Evolutionary conservation across 30 jellyfish, hydroid and myxozoan genomes (phyloP), one percentile per base, ranked within the genome.

Genomic region (Turritopsis rubra): DNA sequence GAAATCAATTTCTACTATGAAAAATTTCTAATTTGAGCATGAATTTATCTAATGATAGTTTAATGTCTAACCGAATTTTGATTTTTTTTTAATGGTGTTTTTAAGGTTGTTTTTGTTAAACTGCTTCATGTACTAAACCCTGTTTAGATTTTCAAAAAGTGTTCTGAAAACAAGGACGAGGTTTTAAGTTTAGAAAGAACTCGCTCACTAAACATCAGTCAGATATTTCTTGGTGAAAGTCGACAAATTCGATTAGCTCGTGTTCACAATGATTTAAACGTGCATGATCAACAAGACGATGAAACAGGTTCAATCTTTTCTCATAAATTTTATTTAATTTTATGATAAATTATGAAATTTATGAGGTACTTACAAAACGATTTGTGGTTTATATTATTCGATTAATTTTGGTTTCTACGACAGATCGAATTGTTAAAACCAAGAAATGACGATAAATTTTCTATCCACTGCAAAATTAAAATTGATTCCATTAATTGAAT

Each of bases 221-320:
- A 83, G 23, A 78, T 94, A 0, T 82, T 94, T 75, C 52, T 75
- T 20, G 97, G 99, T 29, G 99, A 94, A 84, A 86, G 82, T 52
- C 89, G 97, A 26, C 99, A 97, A 0, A 79, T 88, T 1, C 90
- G 96, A 30, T 70, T 94, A 53, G 91, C 96, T 28, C 75, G 99
- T 26, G 99, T 94, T 25, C 96, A 94, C 27, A 96, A 94, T 73
- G 99, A 88, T 82, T 65, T 82, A 84, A 54, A 52, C 22, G 26
- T 75, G 22, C 23, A 68, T 22, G 77, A 68, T 8, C 77, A 23
- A 68, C 77, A 68, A n/a, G 77, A 27, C 0, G 60, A 41, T 41
- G 60, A 41, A 41, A 41, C 60, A 41, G 60, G 60, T 41, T 5
- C 5, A 3, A 13, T 41, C 13, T 13, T 41, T 41, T 41, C 13